These are phyloP conservation scores for Spinibarbus caldwelli DNA, from an alignment of 2,797 vertebrate genomes.

Conservation along the genomic window DNA sequence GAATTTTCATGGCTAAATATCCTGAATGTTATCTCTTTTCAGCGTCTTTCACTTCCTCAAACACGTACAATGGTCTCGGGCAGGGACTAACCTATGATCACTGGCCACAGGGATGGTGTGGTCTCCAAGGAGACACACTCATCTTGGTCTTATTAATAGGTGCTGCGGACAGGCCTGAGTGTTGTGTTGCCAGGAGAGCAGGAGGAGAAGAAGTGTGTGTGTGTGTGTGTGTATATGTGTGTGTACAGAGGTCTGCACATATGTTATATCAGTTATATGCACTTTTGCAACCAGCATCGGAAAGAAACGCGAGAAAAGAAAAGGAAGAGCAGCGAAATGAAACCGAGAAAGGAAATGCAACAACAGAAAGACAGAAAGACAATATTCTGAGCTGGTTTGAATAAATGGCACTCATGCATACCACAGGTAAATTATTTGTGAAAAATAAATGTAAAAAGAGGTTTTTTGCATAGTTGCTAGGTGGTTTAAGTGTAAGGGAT, in stretches of 20 bases:
- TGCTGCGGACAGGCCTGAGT: constrained; percentile 50
- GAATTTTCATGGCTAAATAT: constrained; percentile 1
- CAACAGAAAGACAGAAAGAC: constrained; percentile 16
- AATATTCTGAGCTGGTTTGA: constrained; percentile 27
- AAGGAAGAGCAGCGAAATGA: constrained; percentile 6
- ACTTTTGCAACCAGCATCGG: constrained; percentile 8
- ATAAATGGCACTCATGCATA: constrained; percentile 29
- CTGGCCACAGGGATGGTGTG: constrained; percentile 40
- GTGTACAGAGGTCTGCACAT: constrained; percentile 11
- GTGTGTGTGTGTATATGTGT: constrained; percentile 20
- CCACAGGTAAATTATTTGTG: constrained; percentile 42
- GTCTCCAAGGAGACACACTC: constrained; percentile 60
- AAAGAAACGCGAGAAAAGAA: constrained; percentile 3
- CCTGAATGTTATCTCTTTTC: constrained; percentile 10
- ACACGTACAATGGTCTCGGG: constrained; percentile 19
- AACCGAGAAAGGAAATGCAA: constrained; percentile 3
- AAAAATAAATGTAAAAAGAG: neutral
- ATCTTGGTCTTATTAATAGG: constrained; percentile 59
- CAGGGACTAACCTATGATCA: constrained; percentile 52
- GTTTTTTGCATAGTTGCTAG: neutral
- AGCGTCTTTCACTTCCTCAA: constrained; percentile 7
- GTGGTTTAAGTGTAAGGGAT: neutral
- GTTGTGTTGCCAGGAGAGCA: constrained; percentile 58
- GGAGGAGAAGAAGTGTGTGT: constrained; percentile 26
- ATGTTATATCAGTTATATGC: constrained; percentile 21